Conservation (phyloP, 1,140 invertebrate species). For the Alviniconcha marisindica region DNA sequence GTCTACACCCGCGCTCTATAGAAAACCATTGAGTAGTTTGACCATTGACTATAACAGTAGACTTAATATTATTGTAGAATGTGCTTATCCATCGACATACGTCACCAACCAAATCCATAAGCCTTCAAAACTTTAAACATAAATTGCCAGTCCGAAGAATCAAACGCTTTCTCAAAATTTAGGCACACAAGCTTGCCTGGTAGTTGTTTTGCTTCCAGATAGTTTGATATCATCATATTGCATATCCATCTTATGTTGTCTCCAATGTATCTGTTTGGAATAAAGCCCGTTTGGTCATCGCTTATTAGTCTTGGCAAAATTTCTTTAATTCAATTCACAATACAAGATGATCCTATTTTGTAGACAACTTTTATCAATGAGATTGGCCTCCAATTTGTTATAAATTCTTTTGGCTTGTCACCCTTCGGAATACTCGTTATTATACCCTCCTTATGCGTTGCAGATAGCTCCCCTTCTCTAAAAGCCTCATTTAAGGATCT, state of each 20-base stretch:
- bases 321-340: too few relatives aligned
- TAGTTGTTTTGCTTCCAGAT: neutral
- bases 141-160: neutral
- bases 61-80: neutral
- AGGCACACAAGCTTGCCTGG: neutral
- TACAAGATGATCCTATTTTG: too few relatives aligned
- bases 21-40: neutral
- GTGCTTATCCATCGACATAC: neutral
- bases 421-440: too few relatives aligned
- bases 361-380: too few relatives aligned
- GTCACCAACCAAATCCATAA: neutral
- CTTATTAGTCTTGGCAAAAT: too few relatives aligned
- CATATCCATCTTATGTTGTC: neutral
- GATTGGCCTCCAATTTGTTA: too few relatives aligned
- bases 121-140: neutral
- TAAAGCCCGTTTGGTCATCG: too few relatives aligned
- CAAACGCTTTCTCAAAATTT: conserved; percentile 3
- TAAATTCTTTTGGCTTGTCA: too few relatives aligned
- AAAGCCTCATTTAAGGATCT: too few relatives aligned
- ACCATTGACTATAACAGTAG: neutral
- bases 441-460: too few relatives aligned
- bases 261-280: too few relatives aligned
- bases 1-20: neutral
- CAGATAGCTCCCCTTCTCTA: too few relatives aligned
- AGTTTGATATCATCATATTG: neutral